A percentile compares a stretch with the other conserved stretches of the same genome.
Evolutionary conservation across 2,113 vertebrate species (phyloP).

Genomic region (Epinephelus cyanopodus): DNA sequence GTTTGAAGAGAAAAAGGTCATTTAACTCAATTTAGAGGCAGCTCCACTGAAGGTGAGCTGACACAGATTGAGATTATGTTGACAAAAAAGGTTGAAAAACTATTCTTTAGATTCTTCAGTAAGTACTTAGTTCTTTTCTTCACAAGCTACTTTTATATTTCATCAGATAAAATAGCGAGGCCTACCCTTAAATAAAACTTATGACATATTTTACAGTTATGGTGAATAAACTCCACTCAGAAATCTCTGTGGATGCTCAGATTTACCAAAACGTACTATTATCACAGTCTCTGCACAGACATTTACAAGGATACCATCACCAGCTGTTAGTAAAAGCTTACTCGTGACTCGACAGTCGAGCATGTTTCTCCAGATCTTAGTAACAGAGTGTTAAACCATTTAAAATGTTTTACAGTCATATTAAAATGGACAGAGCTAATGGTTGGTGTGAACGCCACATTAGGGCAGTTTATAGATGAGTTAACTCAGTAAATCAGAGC

Average conservation of each 20-base stretch:
- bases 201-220: background rate
- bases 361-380: constrained; percentile 14
- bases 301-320: background rate
- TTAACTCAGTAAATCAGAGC: constrained; percentile 47
- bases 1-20: constrained; percentile 4
- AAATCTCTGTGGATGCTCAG: background rate
- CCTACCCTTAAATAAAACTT: background rate
- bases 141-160: constrained; percentile 5
- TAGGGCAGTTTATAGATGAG: constrained; percentile 42
- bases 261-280: background rate
- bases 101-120: background rate
- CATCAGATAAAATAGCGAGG: background rate
- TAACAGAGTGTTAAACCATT: constrained; percentile 28
- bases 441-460: constrained; percentile 44
- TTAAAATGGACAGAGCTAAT: constrained; percentile 46
- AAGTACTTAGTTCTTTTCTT: background rate
- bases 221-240: background rate
- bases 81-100: background rate
- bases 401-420: constrained; percentile 44
- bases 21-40: background rate
- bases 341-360: background rate
- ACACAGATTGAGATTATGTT: constrained; percentile 1
- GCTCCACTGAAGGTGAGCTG: background rate
- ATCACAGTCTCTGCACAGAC: background rate
- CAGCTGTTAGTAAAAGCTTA: background rate